Conservation (phyloP, 2,888 invertebrate species). For the Nomada lathburiana region DNA sequence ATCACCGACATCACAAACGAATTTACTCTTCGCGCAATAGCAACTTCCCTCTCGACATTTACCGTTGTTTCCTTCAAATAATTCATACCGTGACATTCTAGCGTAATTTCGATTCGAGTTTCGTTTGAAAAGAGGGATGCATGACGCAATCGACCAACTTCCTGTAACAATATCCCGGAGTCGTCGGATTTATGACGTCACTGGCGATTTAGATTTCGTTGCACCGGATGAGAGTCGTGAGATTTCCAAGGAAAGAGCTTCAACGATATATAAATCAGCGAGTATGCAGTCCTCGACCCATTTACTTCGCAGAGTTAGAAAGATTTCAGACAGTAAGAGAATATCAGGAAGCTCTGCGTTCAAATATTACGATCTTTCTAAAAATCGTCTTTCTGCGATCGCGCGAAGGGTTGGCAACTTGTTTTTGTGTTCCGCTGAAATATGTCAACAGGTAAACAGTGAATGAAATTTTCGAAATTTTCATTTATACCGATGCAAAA, state of each 20-base stretch:
- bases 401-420: neutral
- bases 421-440: too few relatives aligned
- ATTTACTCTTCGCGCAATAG: conserved; percentile 29
- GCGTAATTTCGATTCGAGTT: conserved; percentile 40
- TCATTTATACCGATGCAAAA: too few relatives aligned
- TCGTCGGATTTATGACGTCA: conserved; percentile 47
- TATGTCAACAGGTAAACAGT: too few relatives aligned
- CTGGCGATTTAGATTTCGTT: conserved; percentile 59
- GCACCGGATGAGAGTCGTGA: conserved; percentile 48
- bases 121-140: conserved; percentile 36
- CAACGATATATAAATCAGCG: conserved; percentile 56
- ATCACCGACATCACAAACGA: conserved; percentile 14
- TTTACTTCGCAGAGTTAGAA: conserved; percentile 51
- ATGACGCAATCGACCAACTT: conserved; percentile 59
- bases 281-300: conserved; percentile 56
- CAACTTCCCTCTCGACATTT: conserved; percentile 12
- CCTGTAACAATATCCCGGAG: conserved; percentile 56
- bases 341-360: conserved; percentile 12
- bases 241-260: conserved; percentile 50
- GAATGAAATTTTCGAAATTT: too few relatives aligned
- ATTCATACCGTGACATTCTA: conserved; percentile 32
- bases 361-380: neutral
- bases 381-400: neutral
- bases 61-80: conserved; percentile 12
- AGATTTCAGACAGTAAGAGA: conserved; percentile 41